These are phyloP conservation scores for Antigone vipio DNA, from an alignment of 2,113 vertebrate species.

Conservation along the genomic window DNA sequence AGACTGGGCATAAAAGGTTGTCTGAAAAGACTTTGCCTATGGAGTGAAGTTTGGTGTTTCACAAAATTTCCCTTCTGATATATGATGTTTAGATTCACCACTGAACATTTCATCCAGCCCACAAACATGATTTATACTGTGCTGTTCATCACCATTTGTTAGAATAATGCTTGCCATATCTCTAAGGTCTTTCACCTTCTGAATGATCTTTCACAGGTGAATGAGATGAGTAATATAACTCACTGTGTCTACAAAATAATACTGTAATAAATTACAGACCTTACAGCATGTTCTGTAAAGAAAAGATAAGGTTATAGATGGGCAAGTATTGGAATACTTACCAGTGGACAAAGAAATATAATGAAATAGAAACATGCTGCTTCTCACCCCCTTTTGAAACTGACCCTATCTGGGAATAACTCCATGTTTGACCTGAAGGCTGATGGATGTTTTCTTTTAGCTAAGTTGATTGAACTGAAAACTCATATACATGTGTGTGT, in stretches of 20 bases:
- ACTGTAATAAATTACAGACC: constrained; percentile 50
- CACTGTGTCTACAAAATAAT: constrained; percentile 48
- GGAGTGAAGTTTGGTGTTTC: constrained; percentile 35
- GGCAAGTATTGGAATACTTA: neutral
- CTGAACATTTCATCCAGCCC: constrained; percentile 23
- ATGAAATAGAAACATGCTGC: neutral
- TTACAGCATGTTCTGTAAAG: neutral
- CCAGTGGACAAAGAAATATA: neutral
- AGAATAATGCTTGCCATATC: constrained; percentile 36
- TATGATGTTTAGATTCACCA: constrained; percentile 50
- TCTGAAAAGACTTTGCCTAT: constrained; percentile 26
- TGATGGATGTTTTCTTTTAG: neutral
- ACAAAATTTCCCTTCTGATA: constrained; percentile 52
- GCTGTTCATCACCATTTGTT: constrained; percentile 53
- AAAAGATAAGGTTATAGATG: neutral
- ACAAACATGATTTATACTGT: constrained; percentile 61
- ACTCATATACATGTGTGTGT: too few species aligned
- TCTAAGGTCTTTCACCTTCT: constrained; percentile 60
- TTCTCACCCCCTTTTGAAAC: neutral
- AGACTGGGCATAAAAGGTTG: neutral
- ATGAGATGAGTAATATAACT: constrained; percentile 54
- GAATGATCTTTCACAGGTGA: constrained; percentile 64
- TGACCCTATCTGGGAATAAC: neutral
- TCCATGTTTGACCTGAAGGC: neutral
- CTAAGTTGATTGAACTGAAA: neutral